A percentile compares a stretch with the other conserved stretches of the same genome.
These are phyloP conservation scores for Urophycis tenuis DNA, from an alignment of 2,797 vertebrate species.

Conservation along the genomic window DNA sequence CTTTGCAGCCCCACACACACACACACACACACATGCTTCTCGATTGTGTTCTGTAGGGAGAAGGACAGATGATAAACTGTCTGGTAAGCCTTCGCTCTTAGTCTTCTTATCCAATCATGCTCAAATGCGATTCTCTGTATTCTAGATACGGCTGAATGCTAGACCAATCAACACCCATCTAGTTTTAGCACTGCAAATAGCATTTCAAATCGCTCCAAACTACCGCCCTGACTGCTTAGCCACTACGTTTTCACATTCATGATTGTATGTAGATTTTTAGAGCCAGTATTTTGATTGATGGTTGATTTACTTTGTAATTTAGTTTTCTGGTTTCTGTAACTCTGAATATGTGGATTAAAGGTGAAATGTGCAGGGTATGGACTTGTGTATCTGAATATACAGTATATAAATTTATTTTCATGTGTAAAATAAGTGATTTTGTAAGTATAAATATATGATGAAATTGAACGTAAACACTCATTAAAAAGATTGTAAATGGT, in stretches of 20 bases:
- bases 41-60: not conserved
- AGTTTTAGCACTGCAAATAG: not conserved
- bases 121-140: not conserved
- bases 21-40: not conserved
- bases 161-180: not conserved
- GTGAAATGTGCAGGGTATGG: not conserved
- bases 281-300: conserved; percentile 9
- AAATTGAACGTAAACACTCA: not conserved
- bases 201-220: not conserved
- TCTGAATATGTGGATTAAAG: conserved; percentile 4
- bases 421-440: not conserved
- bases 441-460: not conserved
- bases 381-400: not conserved
- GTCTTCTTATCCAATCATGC: not conserved
- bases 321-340: not conserved
- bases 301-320: not conserved
- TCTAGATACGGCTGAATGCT: not conserved
- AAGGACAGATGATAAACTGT: not conserved
- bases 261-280: conserved; percentile 17
- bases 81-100: not conserved
- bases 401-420: not conserved
- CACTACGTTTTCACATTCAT: not conserved
- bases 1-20: not conserved
- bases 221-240: not conserved
- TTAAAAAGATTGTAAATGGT: not conserved